Evolutionary conservation across 2,888 invertebrate species (phyloP).

Genomic region (Drosophila diplacantha): DNA sequence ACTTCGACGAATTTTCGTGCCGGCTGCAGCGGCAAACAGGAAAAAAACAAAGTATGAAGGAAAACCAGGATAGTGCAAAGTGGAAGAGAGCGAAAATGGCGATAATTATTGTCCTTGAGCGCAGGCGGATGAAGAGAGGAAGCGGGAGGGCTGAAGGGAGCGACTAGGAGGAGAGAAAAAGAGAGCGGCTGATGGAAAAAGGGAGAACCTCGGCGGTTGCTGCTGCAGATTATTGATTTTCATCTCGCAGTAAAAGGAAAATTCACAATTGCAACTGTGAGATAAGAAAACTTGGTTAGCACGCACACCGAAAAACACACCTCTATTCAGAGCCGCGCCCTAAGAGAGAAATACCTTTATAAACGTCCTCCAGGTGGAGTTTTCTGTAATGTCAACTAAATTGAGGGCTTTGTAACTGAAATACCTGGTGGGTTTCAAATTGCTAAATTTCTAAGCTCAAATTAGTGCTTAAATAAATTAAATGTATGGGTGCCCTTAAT

Average conservation of each 20-base stretch:
- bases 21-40: constrained; percentile 12
- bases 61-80: constrained; percentile 51
- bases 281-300: constrained; percentile 15
- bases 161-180: constrained; percentile 15
- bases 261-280: constrained; percentile 21
- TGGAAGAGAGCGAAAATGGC: constrained; percentile 33
- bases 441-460: background rate
- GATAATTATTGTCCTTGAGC: constrained; percentile 56
- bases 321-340: constrained; percentile 41
- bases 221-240: constrained; percentile 67
- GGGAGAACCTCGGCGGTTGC: constrained; percentile 15
- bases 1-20: constrained; percentile 53
- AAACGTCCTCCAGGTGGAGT: background rate
- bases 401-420: background rate
- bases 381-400: constrained; percentile 1
- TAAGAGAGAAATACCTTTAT: constrained; percentile 1
- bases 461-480: background rate
- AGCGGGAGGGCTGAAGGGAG: constrained; percentile 12
- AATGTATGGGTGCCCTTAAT: background rate
- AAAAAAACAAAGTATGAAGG: constrained; percentile 18
- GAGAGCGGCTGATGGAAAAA: constrained; percentile 27
- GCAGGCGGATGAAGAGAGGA: constrained; percentile 17
- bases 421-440: background rate
- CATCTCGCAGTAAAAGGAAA: constrained; percentile 37
- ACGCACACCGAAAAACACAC: constrained; percentile 6